Conservation (phyloP, 2,888 invertebrate species). For the Nebria salina region DNA sequence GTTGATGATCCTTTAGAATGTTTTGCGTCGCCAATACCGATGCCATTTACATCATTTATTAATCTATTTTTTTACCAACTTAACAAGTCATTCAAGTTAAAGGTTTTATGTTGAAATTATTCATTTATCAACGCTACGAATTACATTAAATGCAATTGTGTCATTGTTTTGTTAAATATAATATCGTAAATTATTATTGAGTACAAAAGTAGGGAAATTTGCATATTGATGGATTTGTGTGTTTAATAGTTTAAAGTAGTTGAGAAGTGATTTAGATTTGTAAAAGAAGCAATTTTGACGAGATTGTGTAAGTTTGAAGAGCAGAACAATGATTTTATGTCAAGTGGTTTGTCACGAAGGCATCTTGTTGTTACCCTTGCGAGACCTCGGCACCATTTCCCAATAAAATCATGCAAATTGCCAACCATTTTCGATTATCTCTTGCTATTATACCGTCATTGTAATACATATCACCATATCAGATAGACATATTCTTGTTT, state of each 20-base stretch:
- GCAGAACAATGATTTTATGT: background rate
- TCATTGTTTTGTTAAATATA: too few species aligned
- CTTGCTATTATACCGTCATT: background rate
- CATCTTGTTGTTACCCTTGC: background rate
- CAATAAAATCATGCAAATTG: conserved; percentile 1
- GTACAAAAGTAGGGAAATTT: too few species aligned
- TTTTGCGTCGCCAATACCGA: background rate
- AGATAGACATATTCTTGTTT: background rate
- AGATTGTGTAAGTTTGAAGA: background rate
- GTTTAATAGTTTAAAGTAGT: too few species aligned
- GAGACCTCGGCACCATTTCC: conserved; percentile 1
- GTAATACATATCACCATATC: background rate
- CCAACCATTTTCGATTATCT: background rate
- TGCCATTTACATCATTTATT: background rate
- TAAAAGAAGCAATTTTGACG: background rate
- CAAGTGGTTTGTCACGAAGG: background rate
- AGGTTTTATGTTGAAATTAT: too few species aligned
- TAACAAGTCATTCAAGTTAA: background rate
- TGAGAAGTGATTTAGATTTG: background rate
- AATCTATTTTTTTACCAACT: background rate
- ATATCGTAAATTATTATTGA: too few species aligned
- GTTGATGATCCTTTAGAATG: background rate
- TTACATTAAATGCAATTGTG: too few species aligned
- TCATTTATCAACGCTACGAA: too few species aligned
- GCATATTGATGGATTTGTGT: too few species aligned